phyloP scores from a whole-genome alignment of 2,113 vertebrate species.

The Nothobranchius furzeri region DNA sequence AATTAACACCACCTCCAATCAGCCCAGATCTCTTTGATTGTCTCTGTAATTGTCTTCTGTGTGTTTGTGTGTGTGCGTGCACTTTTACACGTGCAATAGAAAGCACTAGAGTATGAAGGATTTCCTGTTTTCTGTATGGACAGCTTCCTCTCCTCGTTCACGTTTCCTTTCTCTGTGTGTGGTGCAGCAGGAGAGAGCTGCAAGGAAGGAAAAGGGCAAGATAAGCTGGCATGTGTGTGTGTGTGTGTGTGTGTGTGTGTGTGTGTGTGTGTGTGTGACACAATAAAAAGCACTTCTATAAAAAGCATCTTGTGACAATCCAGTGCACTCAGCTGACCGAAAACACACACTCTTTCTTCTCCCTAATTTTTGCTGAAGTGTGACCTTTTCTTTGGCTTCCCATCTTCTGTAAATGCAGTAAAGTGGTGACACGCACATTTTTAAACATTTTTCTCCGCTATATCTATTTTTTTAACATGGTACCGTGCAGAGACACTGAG shows the following conservation, averaged over 20 bases:
- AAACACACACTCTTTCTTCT: slow-evolving; percentile 39
- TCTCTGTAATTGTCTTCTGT: slow-evolving; percentile 30
- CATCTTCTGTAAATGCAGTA: slow-evolving; percentile 4
- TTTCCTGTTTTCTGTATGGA: slow-evolving; percentile 57
- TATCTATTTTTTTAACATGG: slow-evolving; percentile 11
- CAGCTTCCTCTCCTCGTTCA: slow-evolving; percentile 49
- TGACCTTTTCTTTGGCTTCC: slow-evolving; percentile 13
- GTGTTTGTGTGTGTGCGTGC: slow-evolving; percentile 1
- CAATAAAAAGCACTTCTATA: slow-evolving; percentile 61
- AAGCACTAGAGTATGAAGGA: slow-evolving; percentile 49
- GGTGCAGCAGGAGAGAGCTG: slow-evolving; percentile 9
- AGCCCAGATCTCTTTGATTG: slow-evolving; percentile 37
- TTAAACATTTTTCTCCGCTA: slow-evolving; percentile 3
- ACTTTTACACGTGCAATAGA: slow-evolving; percentile 29
- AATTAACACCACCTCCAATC: slow-evolving; percentile 40
- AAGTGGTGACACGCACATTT: slow-evolving; percentile 7
- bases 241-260: slow-evolving; percentile 2
- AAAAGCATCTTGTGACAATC: slow-evolving; percentile 70
- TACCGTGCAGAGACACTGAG: slow-evolving; percentile 9
- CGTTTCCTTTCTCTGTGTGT: slow-evolving; percentile 55
- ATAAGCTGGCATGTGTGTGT: slow-evolving; percentile 23
- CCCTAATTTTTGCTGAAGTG: slow-evolving; percentile 12
- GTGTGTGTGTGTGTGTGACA: slow-evolving; percentile 20
- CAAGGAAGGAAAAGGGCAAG: slow-evolving; percentile 51
- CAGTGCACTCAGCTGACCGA: slow-evolving; percentile 64